A percentile compares a stretch with the other conserved stretches of the same genome.
phyloP scores from a whole-genome alignment of 2,888 invertebrate genomes.

The Crepidodera aurea region DNA sequence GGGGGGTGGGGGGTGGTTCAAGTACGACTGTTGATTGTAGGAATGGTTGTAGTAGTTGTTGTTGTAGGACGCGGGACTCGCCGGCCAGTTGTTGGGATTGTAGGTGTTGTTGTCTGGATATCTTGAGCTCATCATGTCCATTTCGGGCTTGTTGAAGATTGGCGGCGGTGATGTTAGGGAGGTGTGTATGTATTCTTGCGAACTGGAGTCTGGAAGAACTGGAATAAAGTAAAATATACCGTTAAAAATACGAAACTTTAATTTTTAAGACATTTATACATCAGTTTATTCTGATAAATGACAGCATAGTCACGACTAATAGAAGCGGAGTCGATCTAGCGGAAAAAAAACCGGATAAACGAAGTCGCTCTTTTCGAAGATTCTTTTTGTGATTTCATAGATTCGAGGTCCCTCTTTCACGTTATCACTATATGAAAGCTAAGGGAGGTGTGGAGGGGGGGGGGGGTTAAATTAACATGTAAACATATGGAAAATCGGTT shows the following conservation, averaged over 20 bases:
- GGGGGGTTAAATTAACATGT: no score
- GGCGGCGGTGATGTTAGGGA: constrained; percentile 56
- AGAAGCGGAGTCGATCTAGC: no score
- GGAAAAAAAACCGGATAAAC: no score
- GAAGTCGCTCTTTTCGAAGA: no score
- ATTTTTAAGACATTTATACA: no score
- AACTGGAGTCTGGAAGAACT: constrained; percentile 56
- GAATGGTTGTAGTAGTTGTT: constrained; percentile 72
- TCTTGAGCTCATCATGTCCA: constrained; percentile 56
- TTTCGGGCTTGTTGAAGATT: constrained; percentile 52
- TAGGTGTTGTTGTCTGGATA: constrained; percentile 63
- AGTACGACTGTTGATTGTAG: constrained; percentile 69
- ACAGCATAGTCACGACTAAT: no score
- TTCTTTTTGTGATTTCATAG: no score
- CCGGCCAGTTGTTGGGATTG: constrained; percentile 68
- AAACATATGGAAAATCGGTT: no score
- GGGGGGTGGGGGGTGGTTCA: constrained; percentile 66
- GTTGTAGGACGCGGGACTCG: constrained; percentile 59
- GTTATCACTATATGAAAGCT: no score
- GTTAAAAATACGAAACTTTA: background rate
- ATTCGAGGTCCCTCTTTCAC: no score
- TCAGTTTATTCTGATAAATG: no score
- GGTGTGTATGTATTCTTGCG: constrained; percentile 57
- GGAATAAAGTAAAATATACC: constrained; percentile 34
- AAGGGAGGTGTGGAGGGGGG: no score